Evolutionary conservation across 2,113 vertebrate genomes (phyloP), one percentile per base, ranked within the genome.

Genomic region (Malurus elegans): DNA sequence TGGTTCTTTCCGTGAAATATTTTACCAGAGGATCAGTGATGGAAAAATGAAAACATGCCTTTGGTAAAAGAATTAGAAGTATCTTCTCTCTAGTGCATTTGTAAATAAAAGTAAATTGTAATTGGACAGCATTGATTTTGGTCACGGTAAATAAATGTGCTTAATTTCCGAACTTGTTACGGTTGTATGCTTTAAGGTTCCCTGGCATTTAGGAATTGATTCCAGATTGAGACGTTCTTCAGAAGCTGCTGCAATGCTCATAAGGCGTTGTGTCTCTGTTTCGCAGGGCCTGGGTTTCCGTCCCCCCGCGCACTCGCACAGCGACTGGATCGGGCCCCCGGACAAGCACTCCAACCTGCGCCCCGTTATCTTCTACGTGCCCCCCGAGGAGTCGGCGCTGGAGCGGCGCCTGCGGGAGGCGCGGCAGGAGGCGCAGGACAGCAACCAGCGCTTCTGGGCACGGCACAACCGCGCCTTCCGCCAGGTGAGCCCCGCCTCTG

Each of bases 281-380:
- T 87, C 85, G 9, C 65, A 99, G 99, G 97, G 92, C 20, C 95
- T 93, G 38, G 53, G 70, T 20, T 98, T 98, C 97, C 97, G 92
- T 31, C 99, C 99, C 7, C 97, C 98, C 0, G 70, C 97, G 8
- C 94, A 97, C 64, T 98, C 99, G 19, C 94, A 80, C 10, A 93
- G 96, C 1, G 99, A 99, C 95, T 99, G 99, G 99, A 98, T 99
- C 36, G 99, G 99, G 7, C 99, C 99, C 9, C 99, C 99, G 1
- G 98, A 99, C 97, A 97, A 88, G 32, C 94, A 97, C 50, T 99
- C 99, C n/a, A 99, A 99, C 93, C 98, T 99, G 36, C 98, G 99
- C 4, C 99, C 99, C 0, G 65, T 99, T 72, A 95, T 98, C 64
- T 99, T 99, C 94, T 97, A 98, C 26, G 54, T 98, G 85, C 97